phyloP scores from a whole-genome alignment of 2,113 vertebrate genomes.

The Anhinga rufa region DNA sequence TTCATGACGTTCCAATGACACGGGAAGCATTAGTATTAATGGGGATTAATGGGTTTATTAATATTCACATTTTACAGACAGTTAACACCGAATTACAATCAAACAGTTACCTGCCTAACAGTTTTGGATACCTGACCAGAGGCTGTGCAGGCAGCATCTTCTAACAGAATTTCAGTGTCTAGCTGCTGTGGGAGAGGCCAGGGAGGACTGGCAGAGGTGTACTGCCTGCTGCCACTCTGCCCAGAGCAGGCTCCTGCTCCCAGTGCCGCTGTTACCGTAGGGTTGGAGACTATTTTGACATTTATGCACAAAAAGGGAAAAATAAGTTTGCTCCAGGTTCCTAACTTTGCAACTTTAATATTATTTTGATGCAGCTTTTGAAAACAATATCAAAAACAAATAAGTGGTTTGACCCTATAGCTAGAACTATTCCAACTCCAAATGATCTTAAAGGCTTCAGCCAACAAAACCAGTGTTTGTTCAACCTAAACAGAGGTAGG shows the following conservation, averaged over 20 bases:
- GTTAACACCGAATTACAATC: not conserved
- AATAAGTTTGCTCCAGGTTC: not conserved
- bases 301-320: not conserved
- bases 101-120: not conserved
- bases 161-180: not conserved
- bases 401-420: accelerated
- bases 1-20: not conserved
- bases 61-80: not conserved
- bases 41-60: slow-evolving; percentile 22
- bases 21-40: not conserved
- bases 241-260: too few relatives aligned
- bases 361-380: not conserved
- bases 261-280: accelerated
- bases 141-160: not conserved
- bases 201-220: not conserved
- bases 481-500: not conserved
- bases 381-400: not conserved
- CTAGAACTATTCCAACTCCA: not conserved
- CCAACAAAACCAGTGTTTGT: not conserved
- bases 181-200: not conserved
- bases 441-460: not conserved
- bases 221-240: not conserved
- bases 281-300: accelerated
- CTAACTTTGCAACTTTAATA: not conserved
- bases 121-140: not conserved